Evolutionary conservation across 1,140 invertebrate species (phyloP), one percentile per base, ranked within the genome.

Genomic region (Eriosoma lanigerum): DNA sequence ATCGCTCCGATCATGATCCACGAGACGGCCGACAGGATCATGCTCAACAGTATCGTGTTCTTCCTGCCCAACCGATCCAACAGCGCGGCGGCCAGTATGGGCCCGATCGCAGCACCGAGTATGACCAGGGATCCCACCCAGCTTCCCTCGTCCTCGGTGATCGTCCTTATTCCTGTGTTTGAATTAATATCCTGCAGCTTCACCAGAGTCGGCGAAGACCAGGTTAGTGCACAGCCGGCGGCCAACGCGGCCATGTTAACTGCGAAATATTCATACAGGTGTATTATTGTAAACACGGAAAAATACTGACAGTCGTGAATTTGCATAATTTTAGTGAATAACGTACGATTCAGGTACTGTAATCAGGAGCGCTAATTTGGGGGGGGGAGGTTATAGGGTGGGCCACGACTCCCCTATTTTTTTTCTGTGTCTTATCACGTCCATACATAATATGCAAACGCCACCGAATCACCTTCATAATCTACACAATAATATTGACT

Each of bases 61-160:
- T 84, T 93, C 24, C 95, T 86, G 1, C 96, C 95, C 38, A 93
- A 85, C 82, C 88, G 89, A 84, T 96, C 92, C 0, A 94, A 90
- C 12, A 92, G 84, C 54, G 87, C 87, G 29, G 89, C 80, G 44
- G 83, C 81, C 3, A 82, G 38, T 17, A 84, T 76, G 0, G 83
- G 83, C 13, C 83, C 83, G 44, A 83, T 32, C 24, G 68, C 81
- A 15, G 82, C 83, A 38, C 82, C 83, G 5, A 84, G 44, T 9
- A 82, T 82, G n/a, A 83, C 76, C 54, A 83, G 73, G 1, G 82
- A 83, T n/a, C 80, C 81, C 19, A 84, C 29, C 83, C 82, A 84
- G 4, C 81, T 75, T 19, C 21, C 76, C 60, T 84, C 32, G 12
- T 73, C 73, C 1, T 44, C 50, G 2, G 80, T 83, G 17, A 82